phyloP scores from a whole-genome alignment of 92 coral and sea anemone genomes.

The Chrysogorgia sp. region DNA sequence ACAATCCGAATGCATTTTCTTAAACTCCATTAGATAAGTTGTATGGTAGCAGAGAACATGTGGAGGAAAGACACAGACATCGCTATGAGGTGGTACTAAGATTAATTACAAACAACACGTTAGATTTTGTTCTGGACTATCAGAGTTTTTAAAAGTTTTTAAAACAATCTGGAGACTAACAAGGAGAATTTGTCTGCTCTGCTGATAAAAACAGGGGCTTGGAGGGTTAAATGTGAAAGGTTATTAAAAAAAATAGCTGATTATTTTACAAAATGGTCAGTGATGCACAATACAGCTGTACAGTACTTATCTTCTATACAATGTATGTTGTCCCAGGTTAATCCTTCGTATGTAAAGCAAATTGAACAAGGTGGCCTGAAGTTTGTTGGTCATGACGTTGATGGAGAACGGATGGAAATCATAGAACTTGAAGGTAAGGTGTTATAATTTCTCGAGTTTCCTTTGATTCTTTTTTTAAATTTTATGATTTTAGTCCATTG shows the following conservation, averaged over 20 bases:
- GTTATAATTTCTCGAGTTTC: background rate
- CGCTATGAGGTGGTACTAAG: slow-evolving; percentile 75
- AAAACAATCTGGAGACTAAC: too few relatives aligned
- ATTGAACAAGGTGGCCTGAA: slow-evolving; percentile 89
- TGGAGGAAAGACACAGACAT: slow-evolving; percentile 97
- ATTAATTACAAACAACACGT: too few relatives aligned
- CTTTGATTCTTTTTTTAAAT: background rate
- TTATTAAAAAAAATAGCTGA: too few relatives aligned
- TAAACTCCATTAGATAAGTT: slow-evolving; percentile 60
- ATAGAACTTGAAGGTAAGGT: slow-evolving; percentile 85
- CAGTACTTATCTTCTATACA: background rate
- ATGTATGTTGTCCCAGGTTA: slow-evolving; percentile 51
- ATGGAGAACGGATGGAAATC: slow-evolving; percentile 97
- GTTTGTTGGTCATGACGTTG: slow-evolving; percentile 97
- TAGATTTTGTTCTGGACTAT: too few relatives aligned
- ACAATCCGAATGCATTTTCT: too few relatives aligned
- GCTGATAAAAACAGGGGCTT: too few relatives aligned
- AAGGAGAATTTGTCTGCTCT: too few relatives aligned
- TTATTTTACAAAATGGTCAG: background rate
- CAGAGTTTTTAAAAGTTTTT: too few relatives aligned
- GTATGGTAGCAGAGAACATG: slow-evolving; percentile 77
- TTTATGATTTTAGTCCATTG: background rate
- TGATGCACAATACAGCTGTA: background rate
- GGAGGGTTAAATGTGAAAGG: too few relatives aligned
- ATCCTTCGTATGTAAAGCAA: slow-evolving; percentile 63